A percentile compares a stretch with the other conserved stretches of the same genome.
Conservation (phyloP, 2,113 vertebrate species). For the Brachyhypopomus occidentalis region DNA sequence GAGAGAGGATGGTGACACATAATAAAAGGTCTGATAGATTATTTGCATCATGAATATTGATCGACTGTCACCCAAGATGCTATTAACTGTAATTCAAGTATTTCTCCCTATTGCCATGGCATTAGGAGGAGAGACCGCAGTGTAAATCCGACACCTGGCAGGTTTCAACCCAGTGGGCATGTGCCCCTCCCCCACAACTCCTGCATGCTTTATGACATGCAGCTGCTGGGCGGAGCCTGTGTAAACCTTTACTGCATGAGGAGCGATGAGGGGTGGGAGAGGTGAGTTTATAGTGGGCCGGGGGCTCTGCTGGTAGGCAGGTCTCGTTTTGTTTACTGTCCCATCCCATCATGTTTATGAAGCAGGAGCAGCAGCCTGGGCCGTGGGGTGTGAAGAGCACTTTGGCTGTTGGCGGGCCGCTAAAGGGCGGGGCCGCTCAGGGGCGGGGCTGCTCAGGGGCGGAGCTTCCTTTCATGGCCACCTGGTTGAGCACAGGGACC, state of each 20-base stretch:
- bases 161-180: slow-evolving; percentile 36
- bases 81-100: slow-evolving; percentile 46
- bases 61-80: slow-evolving; percentile 31
- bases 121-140: slow-evolving; percentile 21
- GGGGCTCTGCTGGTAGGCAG: slow-evolving; percentile 41
- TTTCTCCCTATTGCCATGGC: slow-evolving; percentile 19
- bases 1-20: slow-evolving; percentile 38
- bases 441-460: no score
- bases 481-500: no score
- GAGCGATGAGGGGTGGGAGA: slow-evolving; percentile 47
- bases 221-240: slow-evolving; percentile 33
- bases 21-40: slow-evolving; percentile 52
- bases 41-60: slow-evolving; percentile 51
- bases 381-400: slow-evolving; percentile 52
- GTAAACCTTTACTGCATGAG: slow-evolving; percentile 53
- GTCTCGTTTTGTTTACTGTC: slow-evolving; percentile 54
- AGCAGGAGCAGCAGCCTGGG: slow-evolving; percentile 27
- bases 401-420: slow-evolving; percentile 8
- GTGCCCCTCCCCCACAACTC: not conserved
- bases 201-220: slow-evolving; percentile 32
- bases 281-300: slow-evolving; percentile 52
- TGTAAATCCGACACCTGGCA: slow-evolving; percentile 29
- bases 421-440: not conserved
- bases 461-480: no score
- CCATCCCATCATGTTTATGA: slow-evolving; percentile 46